phyloP scores from a whole-genome alignment of 2,888 invertebrate species.

The Meta bourneti region DNA sequence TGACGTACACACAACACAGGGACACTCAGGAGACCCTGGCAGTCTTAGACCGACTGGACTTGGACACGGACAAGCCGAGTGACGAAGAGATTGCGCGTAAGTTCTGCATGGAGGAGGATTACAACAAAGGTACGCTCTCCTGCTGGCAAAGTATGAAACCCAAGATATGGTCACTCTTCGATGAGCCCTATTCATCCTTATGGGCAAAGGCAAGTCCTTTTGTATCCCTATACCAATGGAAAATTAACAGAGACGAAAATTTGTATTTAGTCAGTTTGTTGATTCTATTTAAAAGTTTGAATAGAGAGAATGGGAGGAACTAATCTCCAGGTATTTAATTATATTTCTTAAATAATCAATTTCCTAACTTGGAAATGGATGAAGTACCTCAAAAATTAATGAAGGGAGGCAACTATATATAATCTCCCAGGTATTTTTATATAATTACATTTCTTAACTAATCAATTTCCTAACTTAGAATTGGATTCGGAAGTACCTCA shows the following conservation, averaged over 20 bases:
- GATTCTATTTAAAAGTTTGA: not conserved
- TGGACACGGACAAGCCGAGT: conserved; percentile 97
- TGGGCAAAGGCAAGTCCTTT: conserved; percentile 76
- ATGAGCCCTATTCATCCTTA: conserved; percentile 98
- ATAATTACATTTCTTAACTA: no score
- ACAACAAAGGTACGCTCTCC: conserved; percentile 91
- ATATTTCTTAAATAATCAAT: no score
- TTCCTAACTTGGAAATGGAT: no score
- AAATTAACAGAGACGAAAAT: not conserved
- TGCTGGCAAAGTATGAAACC: conserved; percentile 99
- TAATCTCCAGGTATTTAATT: no score
- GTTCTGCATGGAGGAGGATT: conserved; percentile 97
- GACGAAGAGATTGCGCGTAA: conserved; percentile 98
- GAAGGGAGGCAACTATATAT: no score
- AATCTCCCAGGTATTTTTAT: no score
- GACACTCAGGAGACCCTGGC: conserved; percentile 99
- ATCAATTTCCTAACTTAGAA: no score
- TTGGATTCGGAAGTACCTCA: no score
- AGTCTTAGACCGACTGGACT: conserved; percentile 96
- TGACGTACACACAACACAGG: conserved; percentile 97
- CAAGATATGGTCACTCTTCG: conserved; percentile 98
- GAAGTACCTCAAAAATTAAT: no score
- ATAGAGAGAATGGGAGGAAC: not conserved
- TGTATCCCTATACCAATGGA: not conserved
- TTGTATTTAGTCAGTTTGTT: not conserved